A percentile compares a stretch with the other conserved stretches of the same genome.
Evolutionary conservation across 2,113 vertebrate genomes (phyloP).

Genomic region (Apodemus sylvaticus): DNA sequence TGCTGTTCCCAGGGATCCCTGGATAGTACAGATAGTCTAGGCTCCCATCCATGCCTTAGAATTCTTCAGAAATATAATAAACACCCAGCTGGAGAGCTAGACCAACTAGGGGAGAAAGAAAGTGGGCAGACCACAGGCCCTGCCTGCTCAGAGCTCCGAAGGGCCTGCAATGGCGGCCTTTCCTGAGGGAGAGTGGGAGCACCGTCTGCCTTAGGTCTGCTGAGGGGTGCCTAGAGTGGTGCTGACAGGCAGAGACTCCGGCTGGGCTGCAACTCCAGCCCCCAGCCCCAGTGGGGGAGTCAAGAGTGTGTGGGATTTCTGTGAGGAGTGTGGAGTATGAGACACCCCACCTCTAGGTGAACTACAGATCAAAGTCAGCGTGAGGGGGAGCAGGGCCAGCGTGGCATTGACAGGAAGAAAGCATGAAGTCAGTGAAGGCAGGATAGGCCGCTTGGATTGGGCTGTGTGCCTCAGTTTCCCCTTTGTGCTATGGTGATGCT

Average conservation of each 20-base stretch:
- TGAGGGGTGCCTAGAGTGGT: neutral
- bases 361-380: slow-evolving; percentile 51
- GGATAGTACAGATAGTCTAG: neutral
- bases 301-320: neutral
- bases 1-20: neutral
- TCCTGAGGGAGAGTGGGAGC: neutral
- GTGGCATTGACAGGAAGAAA: neutral
- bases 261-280: neutral
- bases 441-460: neutral
- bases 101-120: neutral
- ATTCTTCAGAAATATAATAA: neutral
- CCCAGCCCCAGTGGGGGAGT: neutral
- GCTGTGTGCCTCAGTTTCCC: neutral
- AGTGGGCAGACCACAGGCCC: neutral
- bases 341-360: slow-evolving; percentile 14
- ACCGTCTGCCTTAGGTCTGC: neutral
- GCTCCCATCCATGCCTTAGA: neutral
- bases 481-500: neutral
- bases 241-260: neutral
- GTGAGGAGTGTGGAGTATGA: neutral
- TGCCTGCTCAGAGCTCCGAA: neutral
- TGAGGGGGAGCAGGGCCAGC: neutral
- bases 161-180: neutral
- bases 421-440: neutral
- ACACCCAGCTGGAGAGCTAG: neutral